Conservation (phyloP, 2,888 invertebrate genomes). For the Molorchus minor region DNA sequence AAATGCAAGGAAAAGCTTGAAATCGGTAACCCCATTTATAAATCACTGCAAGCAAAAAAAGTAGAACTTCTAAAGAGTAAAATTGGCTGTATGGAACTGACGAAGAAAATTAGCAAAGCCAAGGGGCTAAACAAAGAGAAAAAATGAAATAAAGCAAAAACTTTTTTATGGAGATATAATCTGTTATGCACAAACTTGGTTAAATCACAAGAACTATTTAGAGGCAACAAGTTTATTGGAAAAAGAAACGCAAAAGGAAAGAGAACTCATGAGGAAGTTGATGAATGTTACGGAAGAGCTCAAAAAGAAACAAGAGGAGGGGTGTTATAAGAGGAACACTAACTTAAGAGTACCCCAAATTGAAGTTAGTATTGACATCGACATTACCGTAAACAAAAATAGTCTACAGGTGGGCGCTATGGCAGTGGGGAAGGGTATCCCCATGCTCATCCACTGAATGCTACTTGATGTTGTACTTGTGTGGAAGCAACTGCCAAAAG, state of each 20-base stretch:
- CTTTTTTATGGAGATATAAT: conserved; percentile 28
- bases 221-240: conserved; percentile 6
- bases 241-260: conserved; percentile 16
- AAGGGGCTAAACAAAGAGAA: conserved; percentile 18
- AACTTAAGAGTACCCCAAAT: conserved; percentile 22
- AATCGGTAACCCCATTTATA: conserved; percentile 26
- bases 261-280: conserved; percentile 20
- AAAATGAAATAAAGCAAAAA: conserved; percentile 10
- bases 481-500: no score
- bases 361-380: conserved; percentile 22
- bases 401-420: no score
- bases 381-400: no score
- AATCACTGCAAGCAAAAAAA: conserved; percentile 27
- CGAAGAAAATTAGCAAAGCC: conserved; percentile 16
- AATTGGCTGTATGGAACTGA: conserved; percentile 21
- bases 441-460: no score
- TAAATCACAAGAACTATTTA: conserved; percentile 19
- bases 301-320: conserved; percentile 17
- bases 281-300: conserved; percentile 18
- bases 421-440: no score
- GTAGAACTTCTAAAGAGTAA: conserved; percentile 21
- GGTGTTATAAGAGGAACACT: conserved; percentile 4
- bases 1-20: conserved; percentile 24
- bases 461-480: no score
- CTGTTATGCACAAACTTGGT: conserved; percentile 26